phyloP scores from a whole-genome alignment of 2,797 vertebrate genomes.

The Artibeus jamaicensis region DNA sequence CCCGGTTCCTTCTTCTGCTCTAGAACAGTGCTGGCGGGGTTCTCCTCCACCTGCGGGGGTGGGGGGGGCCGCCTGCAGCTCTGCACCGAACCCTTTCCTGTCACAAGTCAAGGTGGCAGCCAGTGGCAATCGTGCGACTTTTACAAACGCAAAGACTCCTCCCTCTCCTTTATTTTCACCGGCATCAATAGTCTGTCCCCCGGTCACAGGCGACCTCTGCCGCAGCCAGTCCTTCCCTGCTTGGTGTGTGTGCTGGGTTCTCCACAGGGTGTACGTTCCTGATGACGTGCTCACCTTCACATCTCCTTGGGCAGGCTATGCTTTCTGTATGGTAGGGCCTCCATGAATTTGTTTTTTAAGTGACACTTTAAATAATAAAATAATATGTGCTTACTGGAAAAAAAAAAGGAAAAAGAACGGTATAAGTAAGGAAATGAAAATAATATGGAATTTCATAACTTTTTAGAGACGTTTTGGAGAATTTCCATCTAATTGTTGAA shows the following conservation, averaged over 20 bases:
- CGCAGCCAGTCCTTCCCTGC: neutral
- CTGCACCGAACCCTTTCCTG: neutral
- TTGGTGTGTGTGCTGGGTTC: neutral
- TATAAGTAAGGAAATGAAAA: neutral
- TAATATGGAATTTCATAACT: conserved; percentile 9
- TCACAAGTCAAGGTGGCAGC: neutral
- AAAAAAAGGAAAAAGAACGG: neutral
- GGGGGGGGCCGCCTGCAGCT: neutral
- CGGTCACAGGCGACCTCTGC: neutral
- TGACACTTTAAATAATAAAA: conserved; percentile 2
- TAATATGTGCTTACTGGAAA: neutral
- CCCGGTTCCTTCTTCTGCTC: neutral
- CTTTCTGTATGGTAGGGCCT: neutral
- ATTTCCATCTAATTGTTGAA: neutral
- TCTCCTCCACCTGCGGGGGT: neutral
- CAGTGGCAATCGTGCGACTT: neutral
- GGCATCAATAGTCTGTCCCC: neutral
- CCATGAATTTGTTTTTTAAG: neutral
- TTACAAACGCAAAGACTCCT: neutral
- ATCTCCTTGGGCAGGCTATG: neutral
- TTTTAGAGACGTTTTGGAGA: neutral
- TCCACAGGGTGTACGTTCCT: neutral
- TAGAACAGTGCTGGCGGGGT: neutral
- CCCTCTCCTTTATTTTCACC: neutral
- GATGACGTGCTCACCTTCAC: neutral